Base-by-base conservation (phyloP, 2,113 vertebrate genomes). In the Protobothrops flavoviridis region DNA sequence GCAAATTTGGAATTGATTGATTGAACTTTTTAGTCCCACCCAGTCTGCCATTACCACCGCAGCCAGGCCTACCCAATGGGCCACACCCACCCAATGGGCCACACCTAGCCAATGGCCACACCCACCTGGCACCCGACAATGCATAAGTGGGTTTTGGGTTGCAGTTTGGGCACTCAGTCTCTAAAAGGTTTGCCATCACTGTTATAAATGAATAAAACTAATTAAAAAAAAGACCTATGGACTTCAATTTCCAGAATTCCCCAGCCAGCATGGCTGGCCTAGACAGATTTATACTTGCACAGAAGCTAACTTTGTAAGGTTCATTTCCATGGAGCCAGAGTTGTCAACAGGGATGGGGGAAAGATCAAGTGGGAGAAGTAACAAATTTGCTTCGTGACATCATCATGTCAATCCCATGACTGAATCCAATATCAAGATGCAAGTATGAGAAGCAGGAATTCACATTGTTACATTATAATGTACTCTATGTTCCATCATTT, bases 261-360 rank as follows among this genome's bases (percentile, higher is more conserved):
- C 26, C 61, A 29, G 59, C 59, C 26, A 29, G 26, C 0, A 0
- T 15, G 61, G 29, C 61, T 69, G 61, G 52, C 24, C 2, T 64
- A 0, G 11, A 13, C 13, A 1, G 0, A 0, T 12, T 21, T 21
- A 26, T 50, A 17, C 5, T 15, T 90, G 91, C 7, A 3, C 0
- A 0, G 0, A 17, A 85, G n/a, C 15, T 3, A 33, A 11, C 0
- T 20, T 9, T 48, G 0, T 55, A 10, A 0, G 0, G 0, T 24
- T 43, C 33, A 1, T 39, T 33, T 12, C 29, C 8, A 86, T 50
- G 81, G 5, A 85, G 56, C 3, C 81, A 43, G 0, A 81, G 33
- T 1, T 20, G 15, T 81, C 69, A 33, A 81, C n/a, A 21, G 61
- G 61, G n/a, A 39, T 2, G 33, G 33, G 6, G 15, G 6, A 81